Percentiles rank a stretch among this genome's conserved stretches.
Evolutionary conservation across 2,888 invertebrate genomes (phyloP).

Genomic region (Scaptomyza reducta): DNA sequence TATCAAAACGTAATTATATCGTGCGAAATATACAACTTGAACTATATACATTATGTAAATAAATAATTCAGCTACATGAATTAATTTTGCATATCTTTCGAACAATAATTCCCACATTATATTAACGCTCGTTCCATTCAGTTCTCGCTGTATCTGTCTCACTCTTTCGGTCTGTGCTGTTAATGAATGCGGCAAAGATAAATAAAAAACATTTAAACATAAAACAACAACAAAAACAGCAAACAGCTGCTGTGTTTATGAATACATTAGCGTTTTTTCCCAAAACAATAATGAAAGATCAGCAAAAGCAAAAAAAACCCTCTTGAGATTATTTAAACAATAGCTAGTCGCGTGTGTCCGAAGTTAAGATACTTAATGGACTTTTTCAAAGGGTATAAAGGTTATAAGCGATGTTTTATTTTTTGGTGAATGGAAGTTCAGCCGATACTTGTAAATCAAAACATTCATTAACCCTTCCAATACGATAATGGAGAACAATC

Average conservation of each 20-base stretch:
- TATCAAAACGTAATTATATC: slow-evolving; percentile 39
- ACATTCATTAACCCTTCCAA: background rate
- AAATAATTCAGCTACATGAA: slow-evolving; percentile 57
- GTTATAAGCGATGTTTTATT: background rate
- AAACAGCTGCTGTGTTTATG: slow-evolving; percentile 48
- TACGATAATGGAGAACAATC: background rate
- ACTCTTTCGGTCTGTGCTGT: slow-evolving; percentile 16
- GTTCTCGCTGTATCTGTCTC: slow-evolving; percentile 5
- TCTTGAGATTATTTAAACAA: slow-evolving; percentile 66
- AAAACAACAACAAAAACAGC: slow-evolving; percentile 29
- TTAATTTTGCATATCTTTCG: slow-evolving; percentile 41
- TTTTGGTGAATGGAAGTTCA: no score
- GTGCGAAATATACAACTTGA: slow-evolving; percentile 59
- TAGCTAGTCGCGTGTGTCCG: slow-evolving; percentile 32
- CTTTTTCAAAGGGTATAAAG: slow-evolving; percentile 16
- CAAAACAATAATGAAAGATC: slow-evolving; percentile 43
- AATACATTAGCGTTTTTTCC: slow-evolving; percentile 65
- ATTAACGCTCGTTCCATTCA: slow-evolving; percentile 53
- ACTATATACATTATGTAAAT: slow-evolving; percentile 25
- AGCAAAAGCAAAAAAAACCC: slow-evolving; percentile 37
- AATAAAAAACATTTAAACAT: slow-evolving; percentile 53
- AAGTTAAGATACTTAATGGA: slow-evolving; percentile 18
- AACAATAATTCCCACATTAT: slow-evolving; percentile 68
- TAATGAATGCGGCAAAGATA: slow-evolving; percentile 75
- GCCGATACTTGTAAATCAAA: no score